Evolutionary conservation across 2,797 vertebrate genomes (phyloP).

Genomic region (Denticeps clupeoides): DNA sequence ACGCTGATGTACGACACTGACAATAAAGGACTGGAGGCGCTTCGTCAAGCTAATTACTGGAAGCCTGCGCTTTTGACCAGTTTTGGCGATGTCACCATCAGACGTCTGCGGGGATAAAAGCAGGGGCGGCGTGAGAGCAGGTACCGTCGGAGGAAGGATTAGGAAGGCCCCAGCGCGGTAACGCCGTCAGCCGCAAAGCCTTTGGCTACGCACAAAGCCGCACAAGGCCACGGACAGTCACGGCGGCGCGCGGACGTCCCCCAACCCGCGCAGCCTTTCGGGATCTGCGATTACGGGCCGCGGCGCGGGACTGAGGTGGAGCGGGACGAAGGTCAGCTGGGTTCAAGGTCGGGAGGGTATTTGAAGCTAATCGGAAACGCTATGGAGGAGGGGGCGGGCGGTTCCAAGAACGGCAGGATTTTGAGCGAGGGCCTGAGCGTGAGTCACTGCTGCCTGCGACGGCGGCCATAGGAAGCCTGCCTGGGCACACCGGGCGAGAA

Average conservation of each 20-base stretch:
- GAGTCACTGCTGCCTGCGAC: constrained; percentile 50
- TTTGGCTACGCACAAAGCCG: too few relatives aligned
- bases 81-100: neutral
- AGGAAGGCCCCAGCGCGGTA: too few relatives aligned
- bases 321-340: constrained; percentile 29
- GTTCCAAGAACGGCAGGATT: constrained; percentile 49
- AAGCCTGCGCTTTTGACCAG: neutral
- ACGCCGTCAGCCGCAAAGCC: too few relatives aligned
- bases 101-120: neutral
- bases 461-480: constrained; percentile 59
- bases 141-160: too few relatives aligned
- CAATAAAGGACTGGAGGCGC: constrained; percentile 36
- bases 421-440: constrained; percentile 40
- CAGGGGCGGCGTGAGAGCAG: too few relatives aligned
- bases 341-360: constrained; percentile 52
- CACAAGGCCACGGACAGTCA: too few relatives aligned
- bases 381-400: constrained; percentile 24
- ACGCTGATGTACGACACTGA: constrained; percentile 41
- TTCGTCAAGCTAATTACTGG: constrained; percentile 13
- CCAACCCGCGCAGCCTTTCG: neutral
- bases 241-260: too few relatives aligned
- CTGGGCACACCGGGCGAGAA: constrained; percentile 46
- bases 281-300: neutral
- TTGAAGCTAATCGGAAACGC: constrained; percentile 41
- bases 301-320: neutral